A percentile compares a stretch with the other conserved stretches of the same genome.
These are phyloP conservation scores for Spea multiplicata DNA, from an alignment of 2,113 vertebrate species.

Conservation along the genomic window DNA sequence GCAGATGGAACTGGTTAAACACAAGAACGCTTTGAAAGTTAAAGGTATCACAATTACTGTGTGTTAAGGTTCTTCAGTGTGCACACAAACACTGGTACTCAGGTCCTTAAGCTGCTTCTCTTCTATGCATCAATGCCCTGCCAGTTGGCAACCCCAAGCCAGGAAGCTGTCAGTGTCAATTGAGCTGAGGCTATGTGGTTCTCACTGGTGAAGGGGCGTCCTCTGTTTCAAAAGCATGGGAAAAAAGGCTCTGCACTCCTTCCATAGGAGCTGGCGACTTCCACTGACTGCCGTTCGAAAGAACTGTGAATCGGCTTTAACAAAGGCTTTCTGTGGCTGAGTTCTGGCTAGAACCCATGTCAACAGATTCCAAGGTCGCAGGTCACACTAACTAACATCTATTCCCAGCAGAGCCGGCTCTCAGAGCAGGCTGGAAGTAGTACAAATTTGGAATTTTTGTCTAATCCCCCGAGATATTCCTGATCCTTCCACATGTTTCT, in stretches of 20 bases:
- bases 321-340: slow-evolving; percentile 98
- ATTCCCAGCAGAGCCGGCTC: slow-evolving; percentile 98
- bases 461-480: slow-evolving; percentile 98
- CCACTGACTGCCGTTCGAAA: slow-evolving; percentile 85
- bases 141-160: slow-evolving; percentile 91
- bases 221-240: slow-evolving; percentile 95
- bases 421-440: slow-evolving; percentile 93
- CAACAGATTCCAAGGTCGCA: slow-evolving; percentile 96
- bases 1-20: slow-evolving; percentile 17
- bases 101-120: slow-evolving; percentile 69
- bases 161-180: slow-evolving; percentile 98
- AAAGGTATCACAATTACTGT: slow-evolving; percentile 46
- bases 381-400: slow-evolving; percentile 99
- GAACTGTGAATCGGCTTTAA: slow-evolving; percentile 96
- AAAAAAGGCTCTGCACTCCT: slow-evolving; percentile 83
- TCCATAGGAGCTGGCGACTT: slow-evolving; percentile 91
- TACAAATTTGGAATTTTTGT: slow-evolving; percentile 87
- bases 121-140: slow-evolving; percentile 72
- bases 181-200: slow-evolving; percentile 81
- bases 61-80: slow-evolving; percentile 55
- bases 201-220: slow-evolving; percentile 83
- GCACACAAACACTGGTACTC: slow-evolving; percentile 67
- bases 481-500: slow-evolving; percentile 99
- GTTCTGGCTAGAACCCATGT: slow-evolving; percentile 96
- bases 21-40: slow-evolving; percentile 27